phyloP scores from a whole-genome alignment of 2,888 invertebrate genomes.

The Junonia oenone region DNA sequence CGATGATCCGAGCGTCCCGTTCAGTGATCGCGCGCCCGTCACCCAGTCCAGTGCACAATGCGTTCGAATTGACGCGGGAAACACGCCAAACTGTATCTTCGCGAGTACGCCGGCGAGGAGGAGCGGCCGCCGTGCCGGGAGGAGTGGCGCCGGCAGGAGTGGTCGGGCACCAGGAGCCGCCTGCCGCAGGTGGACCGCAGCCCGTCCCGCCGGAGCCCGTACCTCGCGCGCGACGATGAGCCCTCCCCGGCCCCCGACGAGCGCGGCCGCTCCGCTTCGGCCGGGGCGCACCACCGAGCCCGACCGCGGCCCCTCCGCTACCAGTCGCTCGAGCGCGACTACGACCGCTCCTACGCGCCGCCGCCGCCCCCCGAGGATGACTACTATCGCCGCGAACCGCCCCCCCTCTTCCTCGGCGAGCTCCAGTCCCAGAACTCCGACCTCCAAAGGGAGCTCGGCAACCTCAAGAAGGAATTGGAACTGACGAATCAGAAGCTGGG shows the following conservation, averaged over 20 bases:
- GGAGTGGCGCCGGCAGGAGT: conserved; percentile 75
- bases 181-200: conserved; percentile 94
- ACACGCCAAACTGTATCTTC: conserved; percentile 77
- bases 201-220: conserved; percentile 90
- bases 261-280: conserved; percentile 86
- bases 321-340: conserved; percentile 88
- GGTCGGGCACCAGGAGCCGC: conserved; percentile 79
- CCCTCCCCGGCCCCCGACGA: conserved; percentile 90
- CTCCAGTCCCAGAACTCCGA: conserved; percentile 96
- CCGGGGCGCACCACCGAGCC: conserved; percentile 87
- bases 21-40: conserved; percentile 77
- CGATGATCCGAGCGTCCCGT: conserved; percentile 55
- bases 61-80: conserved; percentile 70
- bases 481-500: conserved; percentile 98
- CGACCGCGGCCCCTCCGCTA: conserved; percentile 87
- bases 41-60: conserved; percentile 66
- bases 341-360: conserved; percentile 92
- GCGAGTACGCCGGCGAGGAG: conserved; percentile 78
- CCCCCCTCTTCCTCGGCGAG: conserved; percentile 88
- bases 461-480: conserved; percentile 95
- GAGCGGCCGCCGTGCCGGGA: conserved; percentile 76
- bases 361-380: conserved; percentile 87
- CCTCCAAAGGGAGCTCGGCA: conserved; percentile 92
- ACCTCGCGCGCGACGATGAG: conserved; percentile 89
- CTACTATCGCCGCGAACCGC: conserved; percentile 78